These are phyloP conservation scores for Bos javanicus DNA, from an alignment of 2,113 vertebrate species.

Conservation along the genomic window DNA sequence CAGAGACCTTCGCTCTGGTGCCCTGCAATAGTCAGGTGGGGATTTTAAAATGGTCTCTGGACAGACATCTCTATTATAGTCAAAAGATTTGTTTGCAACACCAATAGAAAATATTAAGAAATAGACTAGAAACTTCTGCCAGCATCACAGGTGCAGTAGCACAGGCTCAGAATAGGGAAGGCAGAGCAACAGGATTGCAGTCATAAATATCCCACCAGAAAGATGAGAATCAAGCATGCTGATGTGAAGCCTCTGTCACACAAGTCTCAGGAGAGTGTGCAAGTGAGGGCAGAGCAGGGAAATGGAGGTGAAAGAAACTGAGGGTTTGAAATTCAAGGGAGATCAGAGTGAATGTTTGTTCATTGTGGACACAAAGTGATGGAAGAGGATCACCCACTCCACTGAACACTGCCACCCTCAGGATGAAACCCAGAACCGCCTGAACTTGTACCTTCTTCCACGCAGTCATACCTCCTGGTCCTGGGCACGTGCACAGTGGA, in stretches of 20 bases:
- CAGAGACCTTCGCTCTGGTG: not conserved
- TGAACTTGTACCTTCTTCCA: not conserved
- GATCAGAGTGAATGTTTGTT: not conserved
- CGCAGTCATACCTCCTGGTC: fast-evolving
- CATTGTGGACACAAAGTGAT: not conserved
- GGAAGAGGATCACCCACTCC: no score
- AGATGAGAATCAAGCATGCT: no score
- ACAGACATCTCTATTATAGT: not conserved
- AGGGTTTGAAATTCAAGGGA: not conserved
- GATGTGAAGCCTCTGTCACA: not conserved
- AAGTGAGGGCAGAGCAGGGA: fast-evolving
- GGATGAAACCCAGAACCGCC: not conserved
- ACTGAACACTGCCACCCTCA: not conserved
- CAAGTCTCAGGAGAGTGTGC: fast-evolving
- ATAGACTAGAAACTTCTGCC: not conserved
- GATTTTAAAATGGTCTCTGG: not conserved
- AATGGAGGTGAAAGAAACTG: not conserved
- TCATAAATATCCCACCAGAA: not conserved
- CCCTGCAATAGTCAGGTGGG: fast-evolving
- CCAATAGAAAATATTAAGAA: not conserved
- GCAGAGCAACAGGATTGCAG: not conserved
- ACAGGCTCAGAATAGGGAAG: fast-evolving
- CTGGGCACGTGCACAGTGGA: not conserved
- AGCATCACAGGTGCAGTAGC: no score
- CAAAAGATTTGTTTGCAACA: not conserved